Evolutionary conservation across 2,113 vertebrate genomes (phyloP), one percentile per base, ranked within the genome.

Genomic region (Melanocharis versteri): DNA sequence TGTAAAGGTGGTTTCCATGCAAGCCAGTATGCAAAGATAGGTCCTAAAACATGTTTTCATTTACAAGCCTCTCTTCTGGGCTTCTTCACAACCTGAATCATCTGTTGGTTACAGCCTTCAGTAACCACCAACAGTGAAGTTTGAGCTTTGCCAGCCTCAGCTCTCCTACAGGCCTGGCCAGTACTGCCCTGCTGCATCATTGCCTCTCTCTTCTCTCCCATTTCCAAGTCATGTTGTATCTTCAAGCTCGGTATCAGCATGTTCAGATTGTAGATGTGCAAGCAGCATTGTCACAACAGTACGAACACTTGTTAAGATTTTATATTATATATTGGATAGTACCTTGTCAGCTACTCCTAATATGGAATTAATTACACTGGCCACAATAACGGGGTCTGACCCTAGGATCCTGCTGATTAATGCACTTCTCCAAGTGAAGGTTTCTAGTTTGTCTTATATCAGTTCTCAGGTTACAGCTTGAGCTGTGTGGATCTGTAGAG

Each of bases 201-300:
- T n/a, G 22, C 15, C 31, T 50, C 13, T 39, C 40, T 42, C 20
- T 33, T 33, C 18, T 77, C 48, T 45, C 27, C 10, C 2, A 7
- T 8, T n/a, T 60, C 23, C 9, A 18, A 31, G 5, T 15, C 17
- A 7, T 5, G 1, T 15, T 70, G 3, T 31, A 3, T 6, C 30
- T 64, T 77, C 33, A 60, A 30, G 27, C 12, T 60, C 18, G 3
- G 1, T 5, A 11, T 20, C 48, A 77, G 10, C 11, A 11, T 13
- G 8, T 39, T 50, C 24, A 33, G 39, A 3, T 0, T 42, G 7
- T 12, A 42, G 11, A 2, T 37, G 2, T 39, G 45, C 33, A 66
- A 48, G 42, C 6, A 6, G 1, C 0, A 0, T 3, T 39, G 44
- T 19, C 45, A 24, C n/a, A 60, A 47, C 7, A 11, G 3, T 11